Percentiles rank a stretch among this genome's conserved stretches.
Evolutionary conservation across 2,797 vertebrate species (phyloP).

Genomic region (Bradypodion pumilum): DNA sequence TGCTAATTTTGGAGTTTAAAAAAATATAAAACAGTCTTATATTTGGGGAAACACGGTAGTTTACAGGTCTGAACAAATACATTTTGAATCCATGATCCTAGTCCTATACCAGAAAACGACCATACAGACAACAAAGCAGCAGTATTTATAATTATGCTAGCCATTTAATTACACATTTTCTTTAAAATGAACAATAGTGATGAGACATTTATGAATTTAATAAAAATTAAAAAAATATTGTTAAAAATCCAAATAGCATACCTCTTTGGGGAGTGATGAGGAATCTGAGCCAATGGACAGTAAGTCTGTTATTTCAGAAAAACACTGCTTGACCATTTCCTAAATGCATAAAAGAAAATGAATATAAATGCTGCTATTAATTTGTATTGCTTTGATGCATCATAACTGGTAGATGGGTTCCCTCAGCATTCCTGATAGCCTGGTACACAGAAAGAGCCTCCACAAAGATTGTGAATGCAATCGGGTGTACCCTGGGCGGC

Average conservation of each 20-base stretch:
- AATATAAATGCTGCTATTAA: slow-evolving; percentile 3
- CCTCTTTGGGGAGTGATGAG: slow-evolving; percentile 69
- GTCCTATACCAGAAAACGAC: not conserved
- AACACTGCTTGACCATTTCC: slow-evolving; percentile 75
- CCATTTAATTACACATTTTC: slow-evolving; percentile 16
- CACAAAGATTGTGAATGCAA: no score
- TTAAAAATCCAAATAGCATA: slow-evolving; percentile 59
- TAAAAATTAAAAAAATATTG: slow-evolving; percentile 18
- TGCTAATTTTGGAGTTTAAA: no score
- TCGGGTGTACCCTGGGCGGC: no score
- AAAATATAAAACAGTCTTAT: no score
- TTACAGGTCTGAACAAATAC: not conserved
- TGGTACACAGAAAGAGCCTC: no score
- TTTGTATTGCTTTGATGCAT: not conserved
- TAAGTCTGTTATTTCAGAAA: slow-evolving; percentile 76
- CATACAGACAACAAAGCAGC: slow-evolving; percentile 4
- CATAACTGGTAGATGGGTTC: not conserved
- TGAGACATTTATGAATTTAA: not conserved
- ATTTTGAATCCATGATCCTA: slow-evolving; percentile 10
- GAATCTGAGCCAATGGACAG: slow-evolving; percentile 60
- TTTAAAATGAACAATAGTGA: slow-evolving; percentile 10
- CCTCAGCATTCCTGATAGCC: no score
- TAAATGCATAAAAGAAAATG: slow-evolving; percentile 43
- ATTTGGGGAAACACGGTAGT: no score
- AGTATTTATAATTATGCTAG: slow-evolving; percentile 14